Evolutionary conservation across 2,113 vertebrate genomes (phyloP).

Genomic region (Nyctereutes procyonoides): DNA sequence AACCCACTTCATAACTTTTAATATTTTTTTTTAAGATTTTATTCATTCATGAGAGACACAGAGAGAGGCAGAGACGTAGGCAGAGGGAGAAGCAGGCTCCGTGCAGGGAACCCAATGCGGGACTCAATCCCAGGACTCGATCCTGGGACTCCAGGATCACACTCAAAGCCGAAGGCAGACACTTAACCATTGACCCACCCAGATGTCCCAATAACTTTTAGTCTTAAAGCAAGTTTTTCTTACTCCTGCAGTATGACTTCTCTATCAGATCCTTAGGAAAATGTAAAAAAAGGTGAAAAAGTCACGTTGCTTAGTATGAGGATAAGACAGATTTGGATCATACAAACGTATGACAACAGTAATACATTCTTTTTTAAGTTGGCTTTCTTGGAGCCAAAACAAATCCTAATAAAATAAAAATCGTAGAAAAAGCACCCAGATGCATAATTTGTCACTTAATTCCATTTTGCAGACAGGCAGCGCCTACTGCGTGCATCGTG

Average conservation of each 20-base stretch:
- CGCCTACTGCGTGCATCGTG: neutral
- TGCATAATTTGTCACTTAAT: neutral
- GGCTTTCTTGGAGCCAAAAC: neutral
- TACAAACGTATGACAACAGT: neutral
- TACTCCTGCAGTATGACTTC: conserved; percentile 12
- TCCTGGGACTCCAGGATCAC: too few species aligned
- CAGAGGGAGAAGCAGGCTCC: too few species aligned
- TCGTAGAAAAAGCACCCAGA: neutral
- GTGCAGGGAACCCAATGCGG: too few species aligned
- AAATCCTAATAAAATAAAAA: conserved; percentile 33
- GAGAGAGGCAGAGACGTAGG: too few species aligned
- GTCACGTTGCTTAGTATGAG: neutral
- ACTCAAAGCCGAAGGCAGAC: too few species aligned
- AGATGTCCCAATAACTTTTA: neutral
- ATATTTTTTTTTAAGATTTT: too few species aligned
- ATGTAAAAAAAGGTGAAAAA: neutral
- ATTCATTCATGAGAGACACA: too few species aligned
- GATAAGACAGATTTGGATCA: conserved; percentile 38
- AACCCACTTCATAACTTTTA: neutral
- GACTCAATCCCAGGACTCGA: too few species aligned
- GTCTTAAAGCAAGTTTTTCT: neutral
- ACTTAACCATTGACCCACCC: too few species aligned
- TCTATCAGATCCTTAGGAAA: conserved; percentile 33
- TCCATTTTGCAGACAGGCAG: neutral
- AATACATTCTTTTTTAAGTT: neutral